phyloP scores from a whole-genome alignment of 2,113 vertebrate species.

The Tachysurus fulvidraco region DNA sequence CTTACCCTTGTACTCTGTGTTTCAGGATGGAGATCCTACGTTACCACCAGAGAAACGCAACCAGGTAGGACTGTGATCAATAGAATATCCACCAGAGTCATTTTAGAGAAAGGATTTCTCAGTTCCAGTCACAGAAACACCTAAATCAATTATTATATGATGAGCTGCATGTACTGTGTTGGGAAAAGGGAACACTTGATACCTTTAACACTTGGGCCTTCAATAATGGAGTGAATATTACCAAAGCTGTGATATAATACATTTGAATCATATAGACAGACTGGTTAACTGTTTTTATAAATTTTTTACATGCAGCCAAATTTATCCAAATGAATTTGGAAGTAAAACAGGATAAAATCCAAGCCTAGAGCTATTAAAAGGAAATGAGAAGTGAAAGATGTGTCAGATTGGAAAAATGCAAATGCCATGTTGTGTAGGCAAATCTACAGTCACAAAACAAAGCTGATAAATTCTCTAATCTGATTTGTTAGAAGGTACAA shows the following conservation, averaged over 20 bases:
- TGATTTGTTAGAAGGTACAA: background rate
- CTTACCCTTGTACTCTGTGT: conserved; percentile 33
- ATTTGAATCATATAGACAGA: background rate
- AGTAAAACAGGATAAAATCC: background rate
- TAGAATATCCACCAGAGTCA: background rate
- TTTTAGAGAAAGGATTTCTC: background rate
- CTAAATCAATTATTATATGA: background rate
- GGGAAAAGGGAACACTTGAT: background rate
- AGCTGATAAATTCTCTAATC: background rate
- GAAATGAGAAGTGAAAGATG: background rate
- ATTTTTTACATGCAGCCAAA: background rate
- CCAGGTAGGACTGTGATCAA: conserved; percentile 77
- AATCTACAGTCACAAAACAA: background rate
- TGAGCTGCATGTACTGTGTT: background rate
- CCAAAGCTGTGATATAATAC: background rate
- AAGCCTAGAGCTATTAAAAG: background rate
- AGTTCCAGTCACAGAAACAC: background rate
- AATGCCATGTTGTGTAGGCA: background rate
- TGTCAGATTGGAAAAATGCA: background rate
- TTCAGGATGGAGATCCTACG: conserved; percentile 91
- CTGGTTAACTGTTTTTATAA: background rate
- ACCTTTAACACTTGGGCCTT: too few species aligned
- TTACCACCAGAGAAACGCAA: conserved; percentile 95
- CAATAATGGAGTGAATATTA: background rate
- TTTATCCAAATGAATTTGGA: background rate